phyloP scores from a whole-genome alignment of 2,113 vertebrate species.

The Heptranchias perlo region DNA sequence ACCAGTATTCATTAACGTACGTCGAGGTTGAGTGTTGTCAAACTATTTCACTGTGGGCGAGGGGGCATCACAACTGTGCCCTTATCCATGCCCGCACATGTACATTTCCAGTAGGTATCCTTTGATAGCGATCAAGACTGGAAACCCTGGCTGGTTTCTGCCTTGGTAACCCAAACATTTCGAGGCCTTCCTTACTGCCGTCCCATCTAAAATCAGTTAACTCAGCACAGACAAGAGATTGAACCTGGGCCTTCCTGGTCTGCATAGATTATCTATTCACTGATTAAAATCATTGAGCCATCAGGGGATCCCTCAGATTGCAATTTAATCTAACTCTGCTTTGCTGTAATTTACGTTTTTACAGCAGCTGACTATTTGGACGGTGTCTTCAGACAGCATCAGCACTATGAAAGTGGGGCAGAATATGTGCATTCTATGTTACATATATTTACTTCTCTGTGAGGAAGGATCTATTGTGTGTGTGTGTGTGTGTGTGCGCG shows the following conservation, averaged over 20 bases:
- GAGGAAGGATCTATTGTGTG: background rate
- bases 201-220: background rate
- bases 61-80: background rate
- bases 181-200: background rate
- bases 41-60: background rate
- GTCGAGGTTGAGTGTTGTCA: background rate
- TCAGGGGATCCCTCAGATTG: background rate
- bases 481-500: background rate
- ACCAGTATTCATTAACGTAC: background rate
- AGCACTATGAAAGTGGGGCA: background rate
- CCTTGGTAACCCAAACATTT: background rate
- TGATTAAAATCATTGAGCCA: background rate
- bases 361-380: background rate
- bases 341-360: background rate
- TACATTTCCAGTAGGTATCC: no score
- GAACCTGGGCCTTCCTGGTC: background rate
- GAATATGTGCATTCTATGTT: background rate
- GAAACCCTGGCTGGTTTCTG: background rate
- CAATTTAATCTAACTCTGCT: background rate
- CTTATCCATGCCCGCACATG: background rate
- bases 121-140: background rate
- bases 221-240: background rate
- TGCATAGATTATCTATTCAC: background rate
- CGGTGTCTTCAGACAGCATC: background rate
- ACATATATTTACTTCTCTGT: background rate